These are phyloP conservation scores for Autographa pulchrina DNA, from an alignment of 2,888 invertebrate genomes.

Conservation along the genomic window DNA sequence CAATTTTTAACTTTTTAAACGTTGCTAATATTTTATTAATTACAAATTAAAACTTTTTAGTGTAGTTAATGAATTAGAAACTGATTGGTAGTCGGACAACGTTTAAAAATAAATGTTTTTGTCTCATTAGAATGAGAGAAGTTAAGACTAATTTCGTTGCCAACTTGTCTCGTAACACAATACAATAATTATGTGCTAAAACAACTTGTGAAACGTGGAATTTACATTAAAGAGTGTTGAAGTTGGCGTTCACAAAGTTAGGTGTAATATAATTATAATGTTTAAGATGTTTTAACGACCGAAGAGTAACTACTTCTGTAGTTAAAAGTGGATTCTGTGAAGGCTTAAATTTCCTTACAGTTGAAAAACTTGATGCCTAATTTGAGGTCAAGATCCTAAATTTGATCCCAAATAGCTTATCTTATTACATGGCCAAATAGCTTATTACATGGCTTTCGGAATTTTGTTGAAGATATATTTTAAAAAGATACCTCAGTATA, in stretches of 20 bases:
- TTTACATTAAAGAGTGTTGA: conserved; percentile 16
- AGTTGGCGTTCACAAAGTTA: neutral
- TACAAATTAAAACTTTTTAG: too few relatives aligned
- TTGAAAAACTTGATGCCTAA: neutral
- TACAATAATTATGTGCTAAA: conserved; percentile 35
- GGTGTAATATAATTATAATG: neutral
- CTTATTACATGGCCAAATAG: too few relatives aligned
- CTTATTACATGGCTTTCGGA: neutral
- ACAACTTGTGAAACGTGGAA: conserved; percentile 27
- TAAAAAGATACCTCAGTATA: too few relatives aligned
- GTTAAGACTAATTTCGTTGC: conserved; percentile 4
- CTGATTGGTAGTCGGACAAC: neutral
- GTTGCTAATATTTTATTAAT: too few relatives aligned
- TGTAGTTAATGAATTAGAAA: too few relatives aligned
- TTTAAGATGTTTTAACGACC: neutral
- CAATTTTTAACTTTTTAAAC: too few relatives aligned
- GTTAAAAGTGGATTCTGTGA: neutral
- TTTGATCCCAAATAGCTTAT: neutral
- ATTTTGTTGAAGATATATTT: too few relatives aligned
- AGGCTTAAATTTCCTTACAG: neutral
- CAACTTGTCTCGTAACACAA: conserved; percentile 31
- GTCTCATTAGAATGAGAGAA: conserved; percentile 6
- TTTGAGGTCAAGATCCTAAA: neutral
- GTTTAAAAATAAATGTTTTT: neutral
- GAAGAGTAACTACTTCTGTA: conserved; percentile 4